A percentile compares a stretch with the other conserved stretches of the same genome.
These are phyloP conservation scores for Ryuthela nishihirai DNA, from an alignment of 2,888 invertebrate genomes.

Conservation along the genomic window DNA sequence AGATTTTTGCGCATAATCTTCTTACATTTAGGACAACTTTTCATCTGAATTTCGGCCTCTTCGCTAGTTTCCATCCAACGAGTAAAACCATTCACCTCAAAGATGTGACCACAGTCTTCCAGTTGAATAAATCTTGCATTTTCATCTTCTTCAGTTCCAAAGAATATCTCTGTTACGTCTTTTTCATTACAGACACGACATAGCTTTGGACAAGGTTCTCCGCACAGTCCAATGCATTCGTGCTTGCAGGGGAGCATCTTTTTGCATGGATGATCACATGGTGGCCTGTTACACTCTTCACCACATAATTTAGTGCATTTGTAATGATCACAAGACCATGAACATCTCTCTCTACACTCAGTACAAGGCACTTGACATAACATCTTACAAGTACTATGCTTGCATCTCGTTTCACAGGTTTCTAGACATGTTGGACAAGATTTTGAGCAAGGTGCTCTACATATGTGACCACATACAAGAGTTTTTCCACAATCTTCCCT, in stretches of 20 bases:
- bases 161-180: conserved; percentile 43
- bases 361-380: conserved; percentile 47
- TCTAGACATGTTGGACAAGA: conserved; percentile 50
- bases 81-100: conserved; percentile 48
- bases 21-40: conserved; percentile 33
- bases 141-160: conserved; percentile 38
- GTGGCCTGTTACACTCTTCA: conserved; percentile 49
- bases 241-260: conserved; percentile 57
- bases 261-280: conserved; percentile 49
- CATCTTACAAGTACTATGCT: conserved; percentile 46
- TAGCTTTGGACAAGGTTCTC: conserved; percentile 63
- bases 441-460: conserved; percentile 47
- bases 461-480: conserved; percentile 52
- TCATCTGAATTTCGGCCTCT: conserved; percentile 24
- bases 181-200: conserved; percentile 59
- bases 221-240: conserved; percentile 66
- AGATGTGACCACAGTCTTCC: conserved; percentile 47
- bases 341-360: conserved; percentile 49
- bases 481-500: conserved; percentile 45
- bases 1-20: conserved; percentile 57
- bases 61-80: conserved; percentile 16
- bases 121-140: conserved; percentile 45
- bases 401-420: conserved; percentile 48
- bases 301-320: conserved; percentile 47
- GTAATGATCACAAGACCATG: conserved; percentile 48